Conservation (phyloP, 2,797 vertebrate genomes). For the Acomys russatus region DNA sequence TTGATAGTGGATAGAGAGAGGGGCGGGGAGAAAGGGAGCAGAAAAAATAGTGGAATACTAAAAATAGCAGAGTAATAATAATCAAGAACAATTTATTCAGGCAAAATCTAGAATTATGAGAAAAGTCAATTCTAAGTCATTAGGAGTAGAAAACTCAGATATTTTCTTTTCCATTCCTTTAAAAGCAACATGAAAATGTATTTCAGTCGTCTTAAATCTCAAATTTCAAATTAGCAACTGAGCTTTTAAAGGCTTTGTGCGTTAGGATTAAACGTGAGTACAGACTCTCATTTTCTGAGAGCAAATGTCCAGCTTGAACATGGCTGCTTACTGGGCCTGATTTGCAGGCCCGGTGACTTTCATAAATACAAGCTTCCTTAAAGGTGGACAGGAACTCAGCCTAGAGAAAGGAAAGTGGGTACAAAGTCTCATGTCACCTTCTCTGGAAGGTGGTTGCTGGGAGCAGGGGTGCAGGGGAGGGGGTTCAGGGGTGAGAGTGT, state of each 20-base stretch:
- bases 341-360: not conserved
- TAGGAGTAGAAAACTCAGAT: not conserved
- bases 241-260: conserved; percentile 5
- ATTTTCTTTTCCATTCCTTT: not conserved
- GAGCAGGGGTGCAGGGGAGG: too few relatives aligned
- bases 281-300: conserved; percentile 1
- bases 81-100: not conserved
- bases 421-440: too few relatives aligned
- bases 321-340: not conserved
- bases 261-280: not conserved
- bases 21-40: too few relatives aligned
- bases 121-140: not conserved
- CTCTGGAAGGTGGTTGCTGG: not conserved
- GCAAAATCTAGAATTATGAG: not conserved
- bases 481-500: too few relatives aligned
- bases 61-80: not conserved
- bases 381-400: too few relatives aligned
- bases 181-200: not conserved
- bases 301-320: not conserved
- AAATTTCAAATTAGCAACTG: conserved; percentile 43
- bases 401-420: not conserved
- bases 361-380: not conserved
- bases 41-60: not conserved
- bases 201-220: conserved; percentile 26
- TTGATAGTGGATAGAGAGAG: not conserved